Percentiles rank a stretch among this genome's conserved stretches.
phyloP scores from a whole-genome alignment of 2,797 vertebrate species.

The Falco peregrinus region DNA sequence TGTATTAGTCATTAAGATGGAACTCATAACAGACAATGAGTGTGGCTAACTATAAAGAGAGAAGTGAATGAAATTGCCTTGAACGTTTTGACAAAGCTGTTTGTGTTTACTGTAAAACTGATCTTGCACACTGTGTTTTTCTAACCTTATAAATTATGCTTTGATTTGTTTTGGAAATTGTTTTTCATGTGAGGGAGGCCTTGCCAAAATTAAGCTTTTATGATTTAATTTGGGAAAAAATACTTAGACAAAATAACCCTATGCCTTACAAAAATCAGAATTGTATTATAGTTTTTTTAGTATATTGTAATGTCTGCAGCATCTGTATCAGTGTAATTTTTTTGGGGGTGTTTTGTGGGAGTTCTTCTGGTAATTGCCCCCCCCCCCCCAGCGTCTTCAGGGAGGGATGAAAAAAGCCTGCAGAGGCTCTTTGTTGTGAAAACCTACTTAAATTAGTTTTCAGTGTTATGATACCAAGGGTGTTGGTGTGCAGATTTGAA shows the following conservation, averaged over 20 bases:
- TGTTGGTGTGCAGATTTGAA: not conserved
- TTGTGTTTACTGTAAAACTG: not conserved
- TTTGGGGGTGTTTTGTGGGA: not conserved
- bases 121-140: not conserved
- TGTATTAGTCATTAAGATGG: not conserved
- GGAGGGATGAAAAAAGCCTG: not conserved
- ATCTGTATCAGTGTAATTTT: not conserved
- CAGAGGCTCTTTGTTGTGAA: not conserved
- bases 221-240: not conserved
- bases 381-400: not conserved
- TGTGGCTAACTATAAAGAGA: not conserved
- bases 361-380: not conserved
- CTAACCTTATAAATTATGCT: not conserved
- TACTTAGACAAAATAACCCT: not conserved
- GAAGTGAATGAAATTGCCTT: not conserved
- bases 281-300: not conserved
- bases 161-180: constrained; percentile 9
- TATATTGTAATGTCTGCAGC: not conserved
- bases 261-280: no score
- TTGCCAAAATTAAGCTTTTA: not conserved
- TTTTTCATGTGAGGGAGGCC: not conserved
- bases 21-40: not conserved
- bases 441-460: not conserved
- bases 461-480: not conserved
- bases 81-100: not conserved